Conservation (phyloP, 2,888 invertebrate species). For the Parnassius glacialis region DNA sequence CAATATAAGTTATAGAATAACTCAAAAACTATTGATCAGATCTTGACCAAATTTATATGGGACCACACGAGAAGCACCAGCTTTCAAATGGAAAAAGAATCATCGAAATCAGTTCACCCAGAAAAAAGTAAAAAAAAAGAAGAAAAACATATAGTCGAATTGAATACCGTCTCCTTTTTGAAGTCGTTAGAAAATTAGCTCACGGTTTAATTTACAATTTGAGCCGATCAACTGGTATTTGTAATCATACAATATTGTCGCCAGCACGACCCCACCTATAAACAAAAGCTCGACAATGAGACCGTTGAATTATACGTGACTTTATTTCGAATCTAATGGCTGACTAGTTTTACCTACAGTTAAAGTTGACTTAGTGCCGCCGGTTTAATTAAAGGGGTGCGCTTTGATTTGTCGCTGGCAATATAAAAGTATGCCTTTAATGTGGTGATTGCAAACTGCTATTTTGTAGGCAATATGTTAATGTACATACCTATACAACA, state of each 20-base stretch:
- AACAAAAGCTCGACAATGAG: conserved; percentile 48
- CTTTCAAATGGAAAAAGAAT: too few species aligned
- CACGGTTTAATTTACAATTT: conserved; percentile 20
- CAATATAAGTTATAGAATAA: too few species aligned
- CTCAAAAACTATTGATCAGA: too few species aligned
- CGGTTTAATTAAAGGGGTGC: conserved; percentile 74
- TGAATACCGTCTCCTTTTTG: too few species aligned
- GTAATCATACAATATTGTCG: conserved; percentile 23
- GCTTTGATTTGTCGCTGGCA: conserved; percentile 66
- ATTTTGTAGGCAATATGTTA: conserved; percentile 31
- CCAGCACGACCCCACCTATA: conserved; percentile 40
- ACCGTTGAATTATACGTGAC: conserved; percentile 60
- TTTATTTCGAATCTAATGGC: conserved; percentile 48
- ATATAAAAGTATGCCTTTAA: conserved; percentile 47
- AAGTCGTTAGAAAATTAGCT: conserved; percentile 13
- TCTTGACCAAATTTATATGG: too few species aligned
- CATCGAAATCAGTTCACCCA: too few species aligned
- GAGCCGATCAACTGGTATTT: conserved; percentile 21
- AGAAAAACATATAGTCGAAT: too few species aligned
- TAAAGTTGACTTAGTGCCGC: conserved; percentile 68
- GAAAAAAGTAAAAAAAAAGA: too few species aligned
- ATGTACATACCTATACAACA: not conserved
- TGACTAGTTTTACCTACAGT: conserved; percentile 55
- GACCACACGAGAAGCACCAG: too few species aligned
- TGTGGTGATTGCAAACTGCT: conserved; percentile 47